Base-by-base conservation (phyloP, 2,888 invertebrate species). In the Helobdella robusta region DNA sequence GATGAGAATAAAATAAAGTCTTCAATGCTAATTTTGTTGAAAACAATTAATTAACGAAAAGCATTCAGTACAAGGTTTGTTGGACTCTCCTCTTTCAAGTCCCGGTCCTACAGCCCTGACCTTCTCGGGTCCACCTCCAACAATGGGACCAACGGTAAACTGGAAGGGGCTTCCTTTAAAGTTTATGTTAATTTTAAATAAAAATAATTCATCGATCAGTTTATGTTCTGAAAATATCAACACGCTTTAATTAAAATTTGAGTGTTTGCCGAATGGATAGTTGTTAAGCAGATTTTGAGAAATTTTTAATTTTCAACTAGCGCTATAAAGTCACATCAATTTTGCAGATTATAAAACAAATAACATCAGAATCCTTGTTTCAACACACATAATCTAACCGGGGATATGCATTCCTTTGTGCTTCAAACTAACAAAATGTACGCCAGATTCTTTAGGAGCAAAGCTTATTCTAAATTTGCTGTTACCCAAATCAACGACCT, bases 361-460 rank as follows among this genome's bases (percentile, higher is more conserved):
- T n/a, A n/a, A n/a, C n/a, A n/a, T n/a, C n/a, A n/a, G n/a, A n/a
- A n/a, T n/a, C n/a, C n/a, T n/a, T n/a, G n/a, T n/a, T n/a, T n/a
- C n/a, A n/a, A n/a, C n/a, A n/a, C n/a, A n/a, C n/a, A n/a, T n/a
- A n/a, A 25, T 58, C 59, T 46, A 11, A 68, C 69, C 92, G 73
- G 94, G 93, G 78, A 97, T 95, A 81, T 97, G 94, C 81, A 93
- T 89, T 71, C 92, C 94, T 85, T 91, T 89, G 84, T 94, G 92
- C 78, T 89, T 89, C 68, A 97, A 93, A 15, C 93, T 93, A 0
- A 98, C 93, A 0, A 93, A 94, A 82, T 98, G 97, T 1, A 95
- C 88, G 0, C 97, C 97, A 74, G 94, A 83, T 81, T 95, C 92
- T 81, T 93, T 92, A 60, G 80, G 80, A 28, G 78, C 79, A 75